Evolutionary conservation across 2,113 vertebrate species (phyloP).

Genomic region (Chionomys nivalis): DNA sequence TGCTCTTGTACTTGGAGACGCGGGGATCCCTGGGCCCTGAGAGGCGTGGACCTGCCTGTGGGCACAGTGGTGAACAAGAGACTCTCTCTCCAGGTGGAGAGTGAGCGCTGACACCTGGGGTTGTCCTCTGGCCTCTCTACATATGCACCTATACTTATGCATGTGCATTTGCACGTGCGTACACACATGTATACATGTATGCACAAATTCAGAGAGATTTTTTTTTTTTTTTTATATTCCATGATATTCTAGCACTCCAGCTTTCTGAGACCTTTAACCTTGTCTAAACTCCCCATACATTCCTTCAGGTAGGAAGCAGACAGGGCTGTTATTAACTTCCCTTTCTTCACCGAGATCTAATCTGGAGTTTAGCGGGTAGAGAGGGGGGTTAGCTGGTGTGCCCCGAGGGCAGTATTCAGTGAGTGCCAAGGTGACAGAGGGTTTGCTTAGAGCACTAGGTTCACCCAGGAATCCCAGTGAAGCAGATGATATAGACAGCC

Average conservation of each 20-base stretch:
- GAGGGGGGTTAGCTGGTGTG: not conserved
- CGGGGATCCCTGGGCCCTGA: too few species aligned
- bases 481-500: not conserved
- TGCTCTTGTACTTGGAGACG: not conserved
- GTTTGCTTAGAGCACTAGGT: not conserved
- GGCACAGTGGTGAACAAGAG: not conserved
- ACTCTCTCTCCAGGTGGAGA: not conserved
- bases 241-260: not conserved
- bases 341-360: not conserved
- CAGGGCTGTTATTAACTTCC: not conserved
- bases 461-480: not conserved
- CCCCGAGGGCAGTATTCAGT: not conserved
- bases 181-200: not conserved
- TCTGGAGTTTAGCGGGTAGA: not conserved
- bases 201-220: not conserved
- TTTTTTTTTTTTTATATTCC: not conserved
- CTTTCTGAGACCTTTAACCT: conserved; percentile 1
- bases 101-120: not conserved
- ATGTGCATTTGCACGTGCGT: not conserved
- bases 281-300: not conserved
- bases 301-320: not conserved
- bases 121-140: not conserved
- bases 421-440: not conserved
- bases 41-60: too few species aligned
- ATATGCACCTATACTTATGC: not conserved